Conservation (phyloP, 2,113 vertebrate species). For the Agelaius tricolor region DNA sequence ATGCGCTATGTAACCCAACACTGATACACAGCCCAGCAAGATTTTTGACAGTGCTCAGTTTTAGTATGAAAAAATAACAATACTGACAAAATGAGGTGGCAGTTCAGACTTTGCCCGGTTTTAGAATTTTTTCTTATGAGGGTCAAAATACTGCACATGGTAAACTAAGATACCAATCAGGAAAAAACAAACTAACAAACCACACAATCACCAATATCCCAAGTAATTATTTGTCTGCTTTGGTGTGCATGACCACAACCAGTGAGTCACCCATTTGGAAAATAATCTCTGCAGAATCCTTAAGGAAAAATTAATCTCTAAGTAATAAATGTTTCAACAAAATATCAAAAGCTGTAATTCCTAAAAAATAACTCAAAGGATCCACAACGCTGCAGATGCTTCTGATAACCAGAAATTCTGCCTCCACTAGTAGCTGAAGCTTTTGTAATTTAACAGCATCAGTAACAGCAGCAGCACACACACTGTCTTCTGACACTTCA, state of each 20-base stretch:
- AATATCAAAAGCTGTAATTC: background rate
- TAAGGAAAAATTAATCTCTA: background rate
- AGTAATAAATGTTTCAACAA: background rate
- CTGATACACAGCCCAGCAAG: background rate
- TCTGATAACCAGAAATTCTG: background rate
- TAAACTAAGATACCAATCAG: background rate
- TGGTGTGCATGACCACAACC: background rate
- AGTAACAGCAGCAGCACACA: background rate
- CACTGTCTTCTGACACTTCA: background rate
- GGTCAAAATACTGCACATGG: background rate
- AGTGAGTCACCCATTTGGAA: background rate
- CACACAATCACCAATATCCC: fast-evolving
- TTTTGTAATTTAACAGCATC: background rate
- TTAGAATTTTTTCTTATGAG: background rate
- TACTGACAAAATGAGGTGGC: background rate
- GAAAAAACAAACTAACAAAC: background rate
- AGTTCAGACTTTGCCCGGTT: background rate
- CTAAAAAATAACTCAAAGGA: background rate
- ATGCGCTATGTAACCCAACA: background rate
- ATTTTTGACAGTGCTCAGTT: background rate
- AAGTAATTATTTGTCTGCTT: background rate
- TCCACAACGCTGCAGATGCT: background rate
- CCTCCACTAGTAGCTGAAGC: background rate
- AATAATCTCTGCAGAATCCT: background rate
- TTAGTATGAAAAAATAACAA: background rate